Evolutionary conservation across 2,797 vertebrate species (phyloP).

Genomic region (Halcyon leucocephala): DNA sequence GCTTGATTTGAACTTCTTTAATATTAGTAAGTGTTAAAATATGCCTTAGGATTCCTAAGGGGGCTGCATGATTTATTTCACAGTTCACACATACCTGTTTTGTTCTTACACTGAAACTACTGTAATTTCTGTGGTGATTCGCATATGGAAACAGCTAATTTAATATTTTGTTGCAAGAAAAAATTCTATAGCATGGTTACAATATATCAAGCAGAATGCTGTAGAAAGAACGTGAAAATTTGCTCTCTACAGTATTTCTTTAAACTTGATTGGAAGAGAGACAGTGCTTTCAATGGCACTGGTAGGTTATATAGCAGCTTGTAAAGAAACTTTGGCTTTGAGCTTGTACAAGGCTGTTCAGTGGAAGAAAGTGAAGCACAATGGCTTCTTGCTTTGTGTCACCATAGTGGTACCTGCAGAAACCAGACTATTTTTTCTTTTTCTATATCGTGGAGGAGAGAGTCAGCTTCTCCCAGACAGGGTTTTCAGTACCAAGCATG

Average conservation of each 20-base stretch:
- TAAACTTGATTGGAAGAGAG: neutral
- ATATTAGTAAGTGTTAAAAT: neutral
- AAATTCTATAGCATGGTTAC: neutral
- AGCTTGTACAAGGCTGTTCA: neutral
- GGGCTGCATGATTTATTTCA: neutral
- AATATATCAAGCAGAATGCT: neutral
- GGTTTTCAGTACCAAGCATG: neutral
- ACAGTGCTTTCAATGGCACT: neutral
- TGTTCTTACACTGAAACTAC: neutral
- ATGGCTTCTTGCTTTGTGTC: neutral
- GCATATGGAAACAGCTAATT: neutral
- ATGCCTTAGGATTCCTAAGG: neutral
- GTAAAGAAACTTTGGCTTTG: neutral
- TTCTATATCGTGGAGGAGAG: rapidly evolving
- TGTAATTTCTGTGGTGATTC: neutral
- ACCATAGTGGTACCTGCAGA: neutral
- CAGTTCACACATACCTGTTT: rapidly evolving
- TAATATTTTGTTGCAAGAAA: neutral
- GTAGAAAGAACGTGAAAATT: neutral
- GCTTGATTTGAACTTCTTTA: neutral
- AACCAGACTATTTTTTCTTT: neutral
- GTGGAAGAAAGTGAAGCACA: neutral
- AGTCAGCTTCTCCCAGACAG: neutral
- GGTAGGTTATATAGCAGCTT: neutral
- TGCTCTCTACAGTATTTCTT: neutral